Conservation (phyloP, 2,113 vertebrate species). For the Mustela nigripes region DNA sequence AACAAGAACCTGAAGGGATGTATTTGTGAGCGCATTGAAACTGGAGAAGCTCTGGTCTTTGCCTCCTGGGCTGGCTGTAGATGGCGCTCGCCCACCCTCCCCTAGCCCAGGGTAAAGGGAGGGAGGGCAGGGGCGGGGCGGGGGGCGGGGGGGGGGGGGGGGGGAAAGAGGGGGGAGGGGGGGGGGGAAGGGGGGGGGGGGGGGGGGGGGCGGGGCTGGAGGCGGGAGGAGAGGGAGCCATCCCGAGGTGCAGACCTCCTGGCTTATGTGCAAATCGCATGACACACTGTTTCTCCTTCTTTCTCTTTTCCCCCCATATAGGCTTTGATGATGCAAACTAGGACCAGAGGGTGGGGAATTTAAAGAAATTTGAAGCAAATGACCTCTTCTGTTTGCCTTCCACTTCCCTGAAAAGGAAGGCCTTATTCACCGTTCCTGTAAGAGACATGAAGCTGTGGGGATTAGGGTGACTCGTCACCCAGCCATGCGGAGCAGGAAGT, state of each 20-base stretch:
- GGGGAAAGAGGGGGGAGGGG: too few species aligned
- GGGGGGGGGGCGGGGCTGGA: too few species aligned
- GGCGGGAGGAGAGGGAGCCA: neutral
- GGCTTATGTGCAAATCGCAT: neutral
- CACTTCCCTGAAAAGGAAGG: neutral
- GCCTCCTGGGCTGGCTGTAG: too few species aligned
- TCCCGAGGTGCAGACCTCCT: rapidly evolving
- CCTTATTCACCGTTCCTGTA: neutral
- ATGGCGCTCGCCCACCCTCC: neutral
- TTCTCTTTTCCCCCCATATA: too few species aligned
- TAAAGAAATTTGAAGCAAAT: neutral
- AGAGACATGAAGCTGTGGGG: rapidly evolving
- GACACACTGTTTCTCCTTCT: neutral
- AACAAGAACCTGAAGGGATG: neutral
- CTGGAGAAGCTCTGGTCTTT: neutral
- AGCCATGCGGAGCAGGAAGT: neutral
- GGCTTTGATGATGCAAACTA: neutral
- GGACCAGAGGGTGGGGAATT: neutral
- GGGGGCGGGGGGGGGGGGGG: rapidly evolving
- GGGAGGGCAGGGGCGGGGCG: rapidly evolving
- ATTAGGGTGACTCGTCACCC: neutral
- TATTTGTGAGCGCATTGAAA: rapidly evolving
- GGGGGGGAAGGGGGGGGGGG: neutral
- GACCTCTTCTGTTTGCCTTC: neutral
- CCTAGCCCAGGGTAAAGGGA: too few species aligned